phyloP scores from a whole-genome alignment of 2,888 invertebrate genomes.

The Alviniconcha strummeri region DNA sequence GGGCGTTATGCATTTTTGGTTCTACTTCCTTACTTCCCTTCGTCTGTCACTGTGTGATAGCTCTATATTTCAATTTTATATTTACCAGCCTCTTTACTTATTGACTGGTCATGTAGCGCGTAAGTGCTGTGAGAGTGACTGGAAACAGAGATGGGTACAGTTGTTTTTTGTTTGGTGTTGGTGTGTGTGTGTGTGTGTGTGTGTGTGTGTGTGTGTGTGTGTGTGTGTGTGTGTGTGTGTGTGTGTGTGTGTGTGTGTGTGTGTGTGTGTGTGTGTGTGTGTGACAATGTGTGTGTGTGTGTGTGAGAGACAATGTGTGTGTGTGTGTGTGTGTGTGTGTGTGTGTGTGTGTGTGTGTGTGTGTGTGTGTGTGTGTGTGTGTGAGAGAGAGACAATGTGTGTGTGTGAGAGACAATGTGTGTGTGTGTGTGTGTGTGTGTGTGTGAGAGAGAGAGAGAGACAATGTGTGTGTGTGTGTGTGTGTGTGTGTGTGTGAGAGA shows the following conservation, averaged over 20 bases:
- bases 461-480: conserved; percentile 1
- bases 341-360: background rate
- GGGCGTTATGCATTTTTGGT: too few relatives aligned
- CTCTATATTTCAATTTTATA: too few relatives aligned
- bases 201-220: background rate
- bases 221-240: background rate
- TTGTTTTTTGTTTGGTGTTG: background rate
- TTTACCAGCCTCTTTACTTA: too few relatives aligned
- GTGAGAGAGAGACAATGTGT: background rate
- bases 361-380: background rate
- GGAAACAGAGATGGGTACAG: too few relatives aligned
- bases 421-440: background rate
- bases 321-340: conserved; percentile 2
- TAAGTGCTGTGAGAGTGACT: background rate
- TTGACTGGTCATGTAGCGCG: background rate
- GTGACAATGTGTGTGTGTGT: conserved; percentile 9
- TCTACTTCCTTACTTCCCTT: too few relatives aligned
- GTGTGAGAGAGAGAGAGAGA: background rate
- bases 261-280: conserved; percentile 22
- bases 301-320: conserved; percentile 9
- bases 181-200: background rate
- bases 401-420: too few relatives aligned
- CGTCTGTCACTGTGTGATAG: too few relatives aligned
- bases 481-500: conserved; percentile 11
- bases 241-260: background rate